Evolutionary conservation across 2,888 invertebrate species (phyloP), one percentile per base, ranked within the genome.

Genomic region (Cyaniris semiargus): DNA sequence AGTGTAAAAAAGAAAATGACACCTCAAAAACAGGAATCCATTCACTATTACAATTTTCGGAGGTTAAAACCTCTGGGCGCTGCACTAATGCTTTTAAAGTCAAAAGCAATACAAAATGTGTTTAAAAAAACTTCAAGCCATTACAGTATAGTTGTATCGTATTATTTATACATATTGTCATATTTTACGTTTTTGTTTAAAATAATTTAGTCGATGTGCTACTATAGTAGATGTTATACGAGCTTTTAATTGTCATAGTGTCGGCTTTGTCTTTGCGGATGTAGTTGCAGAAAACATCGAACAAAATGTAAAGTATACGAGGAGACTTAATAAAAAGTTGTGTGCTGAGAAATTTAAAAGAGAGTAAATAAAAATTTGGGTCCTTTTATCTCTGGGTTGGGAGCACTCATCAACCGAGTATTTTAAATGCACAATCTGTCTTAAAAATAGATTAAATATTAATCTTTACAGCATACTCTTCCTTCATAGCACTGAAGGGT

Each of bases 221-320:
- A 44, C 23, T 23, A 21, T 72, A 44, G 72, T 72, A 21, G 21
- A 72, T 72, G 72, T 72, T 44, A 38, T 72, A 23, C 21, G 13
- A 66, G 66, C 44, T 72, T 71, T 72, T 72, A 44, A 71, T 44
- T 72, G 38, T 72, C 21, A 21, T 72, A 72, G 72, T 72, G 44
- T 38, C 44, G 34, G 38, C 72, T 38, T 38, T 72, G 23, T 66
- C 27, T 6, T 27, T 66, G 66, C 66, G 27, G 66, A 66, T 66
- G 31, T 23, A 23, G 60, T 66, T 66, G 15, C 5, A 66, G 66
- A 66, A 66, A 31, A 27, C 27, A 27, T 15, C 66, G 10, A 66
- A 66, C 27, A 8, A 15, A 27, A 27, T 31, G 13, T 60, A 13
- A n/a, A n/a, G 58, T 53, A 53, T 18, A 18, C 3, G 3, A 44